Percentiles rank a stretch among this genome's conserved stretches.
Evolutionary conservation across 2,113 vertebrate genomes (phyloP).

Genomic region (Carassius gibelio): DNA sequence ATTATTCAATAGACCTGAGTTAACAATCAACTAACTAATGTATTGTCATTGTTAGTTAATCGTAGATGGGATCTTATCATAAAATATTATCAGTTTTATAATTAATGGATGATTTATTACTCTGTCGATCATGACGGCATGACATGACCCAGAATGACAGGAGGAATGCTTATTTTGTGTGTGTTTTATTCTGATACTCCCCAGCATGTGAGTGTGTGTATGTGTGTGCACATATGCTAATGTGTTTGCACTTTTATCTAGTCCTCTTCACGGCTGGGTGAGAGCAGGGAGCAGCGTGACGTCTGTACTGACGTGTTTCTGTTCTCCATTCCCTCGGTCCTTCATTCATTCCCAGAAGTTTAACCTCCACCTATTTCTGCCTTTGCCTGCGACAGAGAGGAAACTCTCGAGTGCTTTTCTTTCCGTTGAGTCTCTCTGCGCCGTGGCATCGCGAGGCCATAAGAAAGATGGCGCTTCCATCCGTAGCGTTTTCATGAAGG

Average conservation of each 20-base stretch:
- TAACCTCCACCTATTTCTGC: conserved; percentile 28
- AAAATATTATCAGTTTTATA: neutral
- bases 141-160: neutral
- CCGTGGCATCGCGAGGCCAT: neutral
- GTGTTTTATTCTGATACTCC: neutral
- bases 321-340: neutral
- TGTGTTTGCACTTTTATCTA: neutral
- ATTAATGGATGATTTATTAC: neutral
- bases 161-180: neutral
- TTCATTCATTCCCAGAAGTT: conserved; percentile 15
- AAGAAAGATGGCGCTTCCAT: neutral
- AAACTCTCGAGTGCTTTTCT: neutral
- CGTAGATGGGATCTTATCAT: too few species aligned
- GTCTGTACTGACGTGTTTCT: conserved; percentile 23
- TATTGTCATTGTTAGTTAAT: too few species aligned
- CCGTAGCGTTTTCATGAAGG: neutral
- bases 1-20: too few species aligned
- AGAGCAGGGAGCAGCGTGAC: conserved; percentile 5
- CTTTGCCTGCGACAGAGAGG: conserved; percentile 22
- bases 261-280: neutral
- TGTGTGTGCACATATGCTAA: neutral
- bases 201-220: neutral
- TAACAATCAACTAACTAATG: too few species aligned
- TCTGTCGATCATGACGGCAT: neutral
- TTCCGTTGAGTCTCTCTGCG: neutral